These are phyloP conservation scores for Apotomis turbidana DNA, from an alignment of 2,888 invertebrate species.

Conservation along the genomic window DNA sequence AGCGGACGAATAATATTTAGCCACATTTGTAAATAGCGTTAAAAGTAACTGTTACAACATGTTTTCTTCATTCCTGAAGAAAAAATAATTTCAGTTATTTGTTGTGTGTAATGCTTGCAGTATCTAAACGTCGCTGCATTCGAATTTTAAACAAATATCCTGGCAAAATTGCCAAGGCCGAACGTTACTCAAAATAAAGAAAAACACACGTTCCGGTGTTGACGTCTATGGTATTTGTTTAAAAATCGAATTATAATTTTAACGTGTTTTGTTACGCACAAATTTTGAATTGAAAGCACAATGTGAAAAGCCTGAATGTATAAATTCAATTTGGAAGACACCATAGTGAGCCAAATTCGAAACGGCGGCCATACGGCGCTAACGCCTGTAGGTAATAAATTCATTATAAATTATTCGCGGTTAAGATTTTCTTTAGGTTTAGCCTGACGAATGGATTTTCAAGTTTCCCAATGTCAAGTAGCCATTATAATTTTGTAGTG, in stretches of 20 bases:
- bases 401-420: slow-evolving; percentile 39
- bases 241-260: slow-evolving; percentile 31
- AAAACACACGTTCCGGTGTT: neutral
- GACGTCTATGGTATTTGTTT: slow-evolving; percentile 31
- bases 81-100: slow-evolving; percentile 59
- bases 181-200: neutral
- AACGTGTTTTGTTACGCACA: slow-evolving; percentile 67
- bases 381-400: slow-evolving; percentile 42
- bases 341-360: slow-evolving; percentile 75
- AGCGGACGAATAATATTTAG: slow-evolving; percentile 82
- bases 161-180: neutral
- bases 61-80: slow-evolving; percentile 71
- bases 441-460: slow-evolving; percentile 34
- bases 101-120: slow-evolving; percentile 40
- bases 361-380: slow-evolving; percentile 47
- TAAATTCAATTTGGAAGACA: slow-evolving; percentile 78
- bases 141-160: slow-evolving; percentile 35
- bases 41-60: slow-evolving; percentile 75
- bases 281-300: slow-evolving; percentile 66
- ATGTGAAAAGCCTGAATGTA: slow-evolving; percentile 63
- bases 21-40: slow-evolving; percentile 80
- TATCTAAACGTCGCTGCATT: slow-evolving; percentile 29
- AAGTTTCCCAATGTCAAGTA: slow-evolving; percentile 23
- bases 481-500: slow-evolving; percentile 27
- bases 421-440: slow-evolving; percentile 41